A percentile compares a stretch with the other conserved stretches of the same genome.
phyloP scores from a whole-genome alignment of 2,113 vertebrate species.

The Psittacula cyanocephala region DNA sequence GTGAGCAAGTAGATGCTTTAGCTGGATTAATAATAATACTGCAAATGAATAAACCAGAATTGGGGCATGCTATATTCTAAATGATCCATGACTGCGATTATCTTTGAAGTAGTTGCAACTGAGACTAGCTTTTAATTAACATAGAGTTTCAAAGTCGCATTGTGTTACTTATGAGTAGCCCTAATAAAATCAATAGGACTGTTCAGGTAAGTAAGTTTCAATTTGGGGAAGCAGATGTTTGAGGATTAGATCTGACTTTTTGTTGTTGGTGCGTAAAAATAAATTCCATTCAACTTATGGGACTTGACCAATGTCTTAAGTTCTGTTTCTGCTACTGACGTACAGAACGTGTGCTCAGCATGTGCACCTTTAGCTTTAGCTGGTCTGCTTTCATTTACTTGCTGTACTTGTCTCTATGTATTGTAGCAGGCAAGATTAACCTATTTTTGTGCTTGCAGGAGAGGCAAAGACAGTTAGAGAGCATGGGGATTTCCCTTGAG shows the following conservation, averaged over 20 bases:
- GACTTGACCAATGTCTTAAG: neutral
- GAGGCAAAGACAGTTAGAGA: slow-evolving; percentile 95
- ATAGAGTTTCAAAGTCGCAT: neutral
- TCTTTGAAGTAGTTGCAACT: neutral
- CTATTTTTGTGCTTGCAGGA: slow-evolving; percentile 77
- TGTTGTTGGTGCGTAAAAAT: neutral
- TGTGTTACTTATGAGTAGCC: neutral
- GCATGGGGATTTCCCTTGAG: slow-evolving; percentile 98
- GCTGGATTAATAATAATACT: neutral
- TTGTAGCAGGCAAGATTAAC: neutral
- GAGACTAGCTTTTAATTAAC: neutral
- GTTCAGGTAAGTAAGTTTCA: neutral
- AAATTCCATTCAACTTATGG: neutral
- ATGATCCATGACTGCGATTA: neutral
- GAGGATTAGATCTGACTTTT: neutral
- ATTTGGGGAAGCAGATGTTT: neutral
- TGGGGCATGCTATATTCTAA: neutral
- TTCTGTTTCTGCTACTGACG: neutral
- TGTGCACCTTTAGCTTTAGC: neutral
- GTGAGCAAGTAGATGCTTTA: neutral
- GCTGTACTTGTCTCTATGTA: neutral
- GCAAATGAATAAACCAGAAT: neutral
- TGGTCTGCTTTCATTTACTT: neutral
- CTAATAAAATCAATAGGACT: neutral
- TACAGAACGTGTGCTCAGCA: neutral